A percentile compares a stretch with the other conserved stretches of the same genome.
Conservation (phyloP, 2,113 vertebrate species). For the Monarcha castaneiventris region DNA sequence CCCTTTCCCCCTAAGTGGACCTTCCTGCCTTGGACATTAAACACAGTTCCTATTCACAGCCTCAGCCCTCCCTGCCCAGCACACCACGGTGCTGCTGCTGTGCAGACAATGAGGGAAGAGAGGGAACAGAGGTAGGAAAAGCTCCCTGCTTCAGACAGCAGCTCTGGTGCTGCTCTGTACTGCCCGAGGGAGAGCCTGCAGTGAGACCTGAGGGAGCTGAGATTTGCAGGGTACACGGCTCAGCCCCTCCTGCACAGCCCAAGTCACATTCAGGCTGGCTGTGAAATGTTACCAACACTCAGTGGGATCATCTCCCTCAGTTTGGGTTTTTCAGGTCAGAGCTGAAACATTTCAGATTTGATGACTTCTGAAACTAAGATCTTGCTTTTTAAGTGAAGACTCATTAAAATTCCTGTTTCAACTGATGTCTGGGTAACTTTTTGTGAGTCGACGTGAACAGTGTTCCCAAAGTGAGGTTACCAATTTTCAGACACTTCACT, state of each 20-base stretch:
- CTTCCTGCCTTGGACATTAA: neutral
- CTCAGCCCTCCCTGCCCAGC: neutral
- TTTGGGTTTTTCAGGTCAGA: neutral
- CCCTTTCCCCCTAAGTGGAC: neutral
- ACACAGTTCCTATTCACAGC: fast-evolving
- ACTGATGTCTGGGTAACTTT: neutral
- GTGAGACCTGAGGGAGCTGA: neutral
- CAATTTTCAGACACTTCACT: neutral
- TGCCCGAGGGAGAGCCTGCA: neutral
- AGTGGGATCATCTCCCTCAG: neutral
- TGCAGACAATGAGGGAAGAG: neutral
- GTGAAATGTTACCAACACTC: neutral
- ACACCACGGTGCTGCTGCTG: neutral
- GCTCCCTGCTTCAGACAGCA: neutral
- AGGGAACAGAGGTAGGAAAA: neutral
- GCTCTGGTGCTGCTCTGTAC: fast-evolving
- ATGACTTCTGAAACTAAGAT: neutral
- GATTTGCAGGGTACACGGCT: fast-evolving
- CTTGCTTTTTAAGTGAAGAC: neutral
- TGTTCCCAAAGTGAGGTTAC: neutral
- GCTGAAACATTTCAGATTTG: neutral
- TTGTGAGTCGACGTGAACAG: fast-evolving
- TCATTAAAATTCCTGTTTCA: neutral
- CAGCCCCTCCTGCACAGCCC: neutral
- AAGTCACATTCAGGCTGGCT: fast-evolving